Evolutionary conservation across 2,113 vertebrate species (phyloP).

Genomic region (Syrrhaptes paradoxus): DNA sequence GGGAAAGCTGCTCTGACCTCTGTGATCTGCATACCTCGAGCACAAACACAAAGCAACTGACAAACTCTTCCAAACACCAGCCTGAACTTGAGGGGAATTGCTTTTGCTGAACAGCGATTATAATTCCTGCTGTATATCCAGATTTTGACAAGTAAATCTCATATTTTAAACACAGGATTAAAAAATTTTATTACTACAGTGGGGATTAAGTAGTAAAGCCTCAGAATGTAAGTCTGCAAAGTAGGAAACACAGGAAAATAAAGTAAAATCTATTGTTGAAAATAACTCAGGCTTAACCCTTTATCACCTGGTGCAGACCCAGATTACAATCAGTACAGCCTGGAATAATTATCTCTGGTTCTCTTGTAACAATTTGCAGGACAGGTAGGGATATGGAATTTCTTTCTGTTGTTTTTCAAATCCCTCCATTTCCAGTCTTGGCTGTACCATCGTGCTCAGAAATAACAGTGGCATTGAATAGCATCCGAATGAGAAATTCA

Average conservation of each 20-base stretch:
- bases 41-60: constrained; percentile 23
- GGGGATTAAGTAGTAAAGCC: constrained; percentile 82
- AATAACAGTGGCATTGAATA: constrained; percentile 32
- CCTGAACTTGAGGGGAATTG: constrained; percentile 39
- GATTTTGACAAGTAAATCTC: constrained; percentile 87
- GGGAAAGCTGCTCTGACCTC: constrained; percentile 2
- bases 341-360: not conserved
- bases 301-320: not conserved
- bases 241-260: constrained; percentile 54
- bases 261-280: constrained; percentile 55
- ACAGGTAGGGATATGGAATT: constrained; percentile 26
- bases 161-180: constrained; percentile 92
- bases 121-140: constrained; percentile 79
- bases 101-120: constrained; percentile 42
- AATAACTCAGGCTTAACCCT: constrained; percentile 56
- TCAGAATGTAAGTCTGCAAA: constrained; percentile 75
- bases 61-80: not conserved
- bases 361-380: constrained; percentile 10
- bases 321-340: not conserved
- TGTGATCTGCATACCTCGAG: not conserved
- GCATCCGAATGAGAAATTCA: not conserved
- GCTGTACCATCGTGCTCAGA: not conserved
- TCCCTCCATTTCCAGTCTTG: constrained; percentile 42
- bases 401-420: constrained; percentile 49
- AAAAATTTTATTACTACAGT: constrained; percentile 87